These are phyloP conservation scores for Oreochromis mossambicus DNA, from an alignment of 2,797 vertebrate genomes.

Conservation along the genomic window DNA sequence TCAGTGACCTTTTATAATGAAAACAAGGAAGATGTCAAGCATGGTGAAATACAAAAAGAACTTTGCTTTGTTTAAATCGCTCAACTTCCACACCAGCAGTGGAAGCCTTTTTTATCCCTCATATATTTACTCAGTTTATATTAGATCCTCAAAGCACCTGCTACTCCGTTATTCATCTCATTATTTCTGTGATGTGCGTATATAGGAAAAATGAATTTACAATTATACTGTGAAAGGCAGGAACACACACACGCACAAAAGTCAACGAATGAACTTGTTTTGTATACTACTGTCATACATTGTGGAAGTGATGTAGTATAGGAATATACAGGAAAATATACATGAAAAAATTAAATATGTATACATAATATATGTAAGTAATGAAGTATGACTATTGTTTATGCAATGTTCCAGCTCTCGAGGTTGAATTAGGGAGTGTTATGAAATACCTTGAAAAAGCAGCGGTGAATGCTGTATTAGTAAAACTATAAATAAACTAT, in stretches of 20 bases:
- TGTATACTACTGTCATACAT: neutral
- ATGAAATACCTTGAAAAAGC: neutral
- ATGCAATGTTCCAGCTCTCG: neutral
- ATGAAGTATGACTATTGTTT: neutral
- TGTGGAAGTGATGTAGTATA: neutral
- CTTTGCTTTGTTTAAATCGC: neutral
- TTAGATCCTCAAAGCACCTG: neutral
- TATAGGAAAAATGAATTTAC: neutral
- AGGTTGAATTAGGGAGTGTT: neutral
- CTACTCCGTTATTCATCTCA: neutral
- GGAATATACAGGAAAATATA: neutral
- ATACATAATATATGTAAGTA: neutral
- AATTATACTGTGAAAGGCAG: neutral
- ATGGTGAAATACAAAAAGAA: neutral
- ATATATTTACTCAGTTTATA: neutral
- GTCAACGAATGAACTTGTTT: neutral
- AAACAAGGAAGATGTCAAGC: neutral
- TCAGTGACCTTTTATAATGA: conserved; percentile 11
- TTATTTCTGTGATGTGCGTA: neutral
- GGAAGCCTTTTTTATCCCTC: neutral
- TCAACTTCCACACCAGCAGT: neutral
- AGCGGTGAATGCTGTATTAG: neutral
- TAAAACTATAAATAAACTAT: neutral
- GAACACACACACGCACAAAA: neutral
- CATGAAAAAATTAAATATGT: neutral